Percentiles rank a stretch among this genome's conserved stretches.
These are phyloP conservation scores for Myotis yumanensis DNA, from an alignment of 2,113 vertebrate species.

Conservation along the genomic window DNA sequence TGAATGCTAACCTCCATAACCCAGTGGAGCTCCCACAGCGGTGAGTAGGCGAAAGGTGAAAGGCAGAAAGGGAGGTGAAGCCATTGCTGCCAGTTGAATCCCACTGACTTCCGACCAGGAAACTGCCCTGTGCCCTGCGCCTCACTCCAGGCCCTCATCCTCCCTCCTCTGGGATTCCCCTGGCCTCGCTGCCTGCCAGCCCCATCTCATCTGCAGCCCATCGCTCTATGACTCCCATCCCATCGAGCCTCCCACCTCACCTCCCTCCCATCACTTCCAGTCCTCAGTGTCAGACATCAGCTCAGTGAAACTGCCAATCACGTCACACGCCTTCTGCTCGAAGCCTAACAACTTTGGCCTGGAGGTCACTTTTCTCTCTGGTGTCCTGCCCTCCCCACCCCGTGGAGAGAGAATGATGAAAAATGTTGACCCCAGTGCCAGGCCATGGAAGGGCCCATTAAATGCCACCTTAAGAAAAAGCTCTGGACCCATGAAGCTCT, in stretches of 20 bases:
- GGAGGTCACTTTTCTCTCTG: background rate
- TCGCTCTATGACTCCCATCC: background rate
- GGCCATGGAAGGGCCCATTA: background rate
- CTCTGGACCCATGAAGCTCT: background rate
- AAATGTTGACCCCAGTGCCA: background rate
- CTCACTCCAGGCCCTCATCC: background rate
- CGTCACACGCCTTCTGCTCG: background rate
- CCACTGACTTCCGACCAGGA: background rate
- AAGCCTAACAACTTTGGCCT: background rate
- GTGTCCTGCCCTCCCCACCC: background rate
- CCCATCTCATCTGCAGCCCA: too few relatives aligned
- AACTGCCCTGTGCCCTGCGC: background rate
- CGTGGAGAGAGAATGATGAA: too few relatives aligned
- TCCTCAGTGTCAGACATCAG: background rate
- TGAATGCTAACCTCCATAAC: background rate
- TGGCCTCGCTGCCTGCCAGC: background rate
- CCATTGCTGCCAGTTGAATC: background rate
- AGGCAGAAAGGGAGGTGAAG: too few relatives aligned
- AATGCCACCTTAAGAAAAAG: background rate
- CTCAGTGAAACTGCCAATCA: background rate
- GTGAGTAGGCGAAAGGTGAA: background rate
- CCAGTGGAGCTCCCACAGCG: background rate
- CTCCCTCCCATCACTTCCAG: background rate
- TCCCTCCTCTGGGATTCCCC: fast-evolving
- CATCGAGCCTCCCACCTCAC: fast-evolving